phyloP scores from a whole-genome alignment of 2,113 vertebrate genomes.

The Alosa alosa region DNA sequence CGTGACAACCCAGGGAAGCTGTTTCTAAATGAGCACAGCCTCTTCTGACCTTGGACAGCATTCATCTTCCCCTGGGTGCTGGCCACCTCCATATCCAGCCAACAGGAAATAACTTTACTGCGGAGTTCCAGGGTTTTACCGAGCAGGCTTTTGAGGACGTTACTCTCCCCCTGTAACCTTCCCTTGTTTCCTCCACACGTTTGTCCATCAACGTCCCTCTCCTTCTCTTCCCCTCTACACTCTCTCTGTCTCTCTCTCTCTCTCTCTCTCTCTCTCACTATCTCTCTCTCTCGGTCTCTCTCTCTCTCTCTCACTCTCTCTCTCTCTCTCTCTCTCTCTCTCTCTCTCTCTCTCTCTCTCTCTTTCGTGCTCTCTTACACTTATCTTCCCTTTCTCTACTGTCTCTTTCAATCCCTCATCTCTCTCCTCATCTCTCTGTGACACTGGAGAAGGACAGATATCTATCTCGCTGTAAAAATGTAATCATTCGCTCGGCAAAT shows the following conservation, averaged over 20 bases:
- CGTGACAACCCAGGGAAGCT: neutral
- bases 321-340: neutral
- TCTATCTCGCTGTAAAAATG: constrained; percentile 1
- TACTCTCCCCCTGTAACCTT: neutral
- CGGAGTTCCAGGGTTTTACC: neutral
- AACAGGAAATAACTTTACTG: neutral
- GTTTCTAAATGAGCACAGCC: neutral
- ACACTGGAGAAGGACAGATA: constrained; percentile 12
- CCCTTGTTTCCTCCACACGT: neutral
- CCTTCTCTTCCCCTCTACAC: neutral
- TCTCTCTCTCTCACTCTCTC: neutral
- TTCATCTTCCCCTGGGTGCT: neutral
- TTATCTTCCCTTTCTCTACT: constrained; percentile 7
- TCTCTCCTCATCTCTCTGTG: neutral
- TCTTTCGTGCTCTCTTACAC: neutral
- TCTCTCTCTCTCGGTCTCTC: neutral
- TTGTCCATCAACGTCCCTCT: neutral
- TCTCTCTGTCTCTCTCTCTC: neutral
- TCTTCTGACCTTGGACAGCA: neutral
- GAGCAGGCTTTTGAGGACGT: neutral
- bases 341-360: neutral
- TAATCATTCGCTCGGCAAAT: constrained; percentile 23
- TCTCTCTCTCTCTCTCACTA: neutral
- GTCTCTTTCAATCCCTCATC: constrained; percentile 7
- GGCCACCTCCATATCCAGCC: neutral